These are phyloP conservation scores for Caenorhabditis macrosperma DNA, from an alignment of 2,888 invertebrate species.

Conservation along the genomic window DNA sequence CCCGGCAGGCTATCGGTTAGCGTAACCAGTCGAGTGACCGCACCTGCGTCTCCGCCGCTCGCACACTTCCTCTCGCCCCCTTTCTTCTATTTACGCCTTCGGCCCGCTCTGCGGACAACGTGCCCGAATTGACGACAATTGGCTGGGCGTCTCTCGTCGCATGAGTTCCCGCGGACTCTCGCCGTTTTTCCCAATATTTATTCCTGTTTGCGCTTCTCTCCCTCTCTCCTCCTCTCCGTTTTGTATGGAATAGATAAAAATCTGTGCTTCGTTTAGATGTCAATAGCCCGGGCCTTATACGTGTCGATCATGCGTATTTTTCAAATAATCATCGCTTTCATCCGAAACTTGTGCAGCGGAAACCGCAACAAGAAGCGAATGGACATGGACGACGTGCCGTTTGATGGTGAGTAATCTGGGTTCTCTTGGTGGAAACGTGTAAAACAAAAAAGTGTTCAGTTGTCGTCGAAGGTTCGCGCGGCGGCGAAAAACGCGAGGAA, in stretches of 20 bases:
- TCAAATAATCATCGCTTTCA: conserved; percentile 47
- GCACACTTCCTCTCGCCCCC: neutral
- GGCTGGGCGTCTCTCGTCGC: conserved; percentile 22
- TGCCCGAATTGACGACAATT: conserved; percentile 30
- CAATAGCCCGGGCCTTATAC: conserved; percentile 55
- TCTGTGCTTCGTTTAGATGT: conserved; percentile 54
- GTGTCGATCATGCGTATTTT: conserved; percentile 55
- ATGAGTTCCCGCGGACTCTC: conserved; percentile 33
- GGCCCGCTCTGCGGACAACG: conserved; percentile 30
- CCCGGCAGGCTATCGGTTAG: neutral
- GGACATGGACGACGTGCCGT: conserved; percentile 57
- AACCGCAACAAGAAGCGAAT: conserved; percentile 47
- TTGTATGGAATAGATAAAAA: conserved; percentile 48
- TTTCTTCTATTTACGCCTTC: neutral
- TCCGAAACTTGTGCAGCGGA: conserved; percentile 51
- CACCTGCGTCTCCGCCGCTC: neutral
- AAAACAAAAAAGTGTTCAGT: too few relatives aligned
- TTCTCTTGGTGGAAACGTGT: neutral
- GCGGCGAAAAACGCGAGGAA: conserved; percentile 39
- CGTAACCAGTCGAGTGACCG: neutral
- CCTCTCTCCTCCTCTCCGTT: conserved; percentile 6
- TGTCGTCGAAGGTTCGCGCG: conserved; percentile 37
- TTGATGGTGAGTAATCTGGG: conserved; percentile 46
- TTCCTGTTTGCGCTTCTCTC: conserved; percentile 27
- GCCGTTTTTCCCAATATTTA: conserved; percentile 47